Base-by-base conservation (phyloP, 2,113 vertebrate species). In the Benthochromis sp. region DNA sequence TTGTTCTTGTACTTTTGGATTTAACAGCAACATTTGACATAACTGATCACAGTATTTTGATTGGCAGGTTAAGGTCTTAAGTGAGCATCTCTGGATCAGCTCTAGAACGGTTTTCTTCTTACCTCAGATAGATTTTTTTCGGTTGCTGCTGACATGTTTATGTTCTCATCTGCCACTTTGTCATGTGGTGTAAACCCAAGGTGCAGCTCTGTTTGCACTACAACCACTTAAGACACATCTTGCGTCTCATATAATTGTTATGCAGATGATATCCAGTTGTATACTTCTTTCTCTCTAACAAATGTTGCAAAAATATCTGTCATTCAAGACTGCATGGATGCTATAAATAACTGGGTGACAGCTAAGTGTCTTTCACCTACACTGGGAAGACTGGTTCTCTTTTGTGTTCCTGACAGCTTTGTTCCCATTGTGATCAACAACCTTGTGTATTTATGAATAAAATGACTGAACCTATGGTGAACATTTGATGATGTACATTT, bases 31-130 rank as follows among this genome's bases (percentile, higher is more conserved):
- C 7, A 69, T 40, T 21, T 8, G 63, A 69, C 34, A 13, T 21
- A 1, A 69, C 12, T 14, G 36, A 71, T 71, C 38, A 71, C 8
- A 43, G n/a, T 43, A 43, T 43, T 71, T 43, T 71, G 3, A 43
- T 16, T 43, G 66, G n/a, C n/a, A 71, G 12, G 5, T 9, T 40
- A 43, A 43, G n/a, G 66, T 40, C 36, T 40, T 0, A 40, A 24
- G 38, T 1, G 38, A 24, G 38, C n/a, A 1, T 71, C 38, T 43
- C 12, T 9, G n/a, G 2, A 43, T 0, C 38, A 16, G 0, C 12
- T 21, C 2, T 43, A 16, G 66, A 71, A 13, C 5, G 1, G 8
- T 43, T 3, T 43, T 71, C n/a, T 24, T 36, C 5, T 71, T 24
- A 43, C 2, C n/a, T 43, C n/a, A 71, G 66, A 71, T 24, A 71